phyloP scores from a whole-genome alignment of 2,797 vertebrate genomes.

The Enteromius radiatus region DNA sequence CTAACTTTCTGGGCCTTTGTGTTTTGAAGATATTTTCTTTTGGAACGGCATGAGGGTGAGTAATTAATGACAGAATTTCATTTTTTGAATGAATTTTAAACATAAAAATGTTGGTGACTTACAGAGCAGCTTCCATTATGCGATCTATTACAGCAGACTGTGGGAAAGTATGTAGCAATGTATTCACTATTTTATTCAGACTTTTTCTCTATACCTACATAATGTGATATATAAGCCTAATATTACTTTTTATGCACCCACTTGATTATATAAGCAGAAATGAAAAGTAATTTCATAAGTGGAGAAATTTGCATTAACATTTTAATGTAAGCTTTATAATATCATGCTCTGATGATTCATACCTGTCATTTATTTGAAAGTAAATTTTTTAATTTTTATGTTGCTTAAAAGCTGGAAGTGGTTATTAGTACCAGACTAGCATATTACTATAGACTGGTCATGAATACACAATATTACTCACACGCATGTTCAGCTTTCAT shows the following conservation, averaged over 20 bases:
- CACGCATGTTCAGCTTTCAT: not conserved
- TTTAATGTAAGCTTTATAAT: conserved; percentile 7
- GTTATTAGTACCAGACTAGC: not conserved
- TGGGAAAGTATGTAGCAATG: not conserved
- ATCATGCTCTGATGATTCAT: not conserved
- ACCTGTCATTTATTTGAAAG: not conserved
- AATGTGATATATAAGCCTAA: not conserved
- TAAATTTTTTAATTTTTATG: conserved; percentile 21
- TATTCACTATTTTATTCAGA: not conserved
- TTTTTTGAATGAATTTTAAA: not conserved
- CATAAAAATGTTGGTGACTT: not conserved
- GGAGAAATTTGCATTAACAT: not conserved
- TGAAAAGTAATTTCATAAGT: not conserved
- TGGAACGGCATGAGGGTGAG: not conserved
- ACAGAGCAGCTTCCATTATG: not conserved
- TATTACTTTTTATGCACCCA: not conserved
- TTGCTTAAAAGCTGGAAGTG: not conserved
- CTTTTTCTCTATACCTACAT: not conserved
- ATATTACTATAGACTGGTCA: conserved; percentile 5
- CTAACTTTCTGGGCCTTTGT: not conserved
- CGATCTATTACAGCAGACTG: not conserved
- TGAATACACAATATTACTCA: conserved; percentile 23
- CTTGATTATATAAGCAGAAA: conserved; percentile 12
- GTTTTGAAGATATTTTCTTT: not conserved
- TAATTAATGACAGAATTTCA: not conserved